These are phyloP conservation scores for Chymomyza costata DNA, from an alignment of 1,140 invertebrate genomes.

Conservation along the genomic window DNA sequence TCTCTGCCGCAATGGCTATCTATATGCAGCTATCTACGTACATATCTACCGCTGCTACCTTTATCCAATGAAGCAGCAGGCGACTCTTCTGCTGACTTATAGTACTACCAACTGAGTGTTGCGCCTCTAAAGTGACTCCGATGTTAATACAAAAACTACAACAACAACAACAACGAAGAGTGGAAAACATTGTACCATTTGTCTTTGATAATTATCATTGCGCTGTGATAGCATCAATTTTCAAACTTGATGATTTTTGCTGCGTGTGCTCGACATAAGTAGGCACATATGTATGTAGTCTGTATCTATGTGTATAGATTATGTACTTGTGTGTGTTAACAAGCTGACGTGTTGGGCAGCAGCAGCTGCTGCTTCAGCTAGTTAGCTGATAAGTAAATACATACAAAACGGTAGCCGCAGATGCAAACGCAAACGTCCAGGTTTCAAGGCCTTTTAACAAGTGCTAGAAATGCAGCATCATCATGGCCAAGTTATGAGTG, in stretches of 20 bases:
- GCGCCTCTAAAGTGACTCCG: slow-evolving; percentile 37
- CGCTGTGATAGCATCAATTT: slow-evolving; percentile 70
- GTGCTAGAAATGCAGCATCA: too few species aligned
- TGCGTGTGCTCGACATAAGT: slow-evolving; percentile 69
- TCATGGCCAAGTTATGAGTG: too few species aligned
- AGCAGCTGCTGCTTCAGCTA: slow-evolving; percentile 39
- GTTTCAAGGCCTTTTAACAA: too few species aligned
- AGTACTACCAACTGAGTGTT: slow-evolving; percentile 37
- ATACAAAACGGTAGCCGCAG: slow-evolving; percentile 56
- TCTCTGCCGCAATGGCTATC: too few species aligned
- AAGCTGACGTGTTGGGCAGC: slow-evolving; percentile 22
- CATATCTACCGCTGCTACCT: slow-evolving; percentile 33
- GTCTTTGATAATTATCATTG: slow-evolving; percentile 71
- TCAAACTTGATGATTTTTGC: slow-evolving; percentile 68
- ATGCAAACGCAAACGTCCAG: too few species aligned
- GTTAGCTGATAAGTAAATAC: slow-evolving; percentile 44
- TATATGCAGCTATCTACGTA: slow-evolving; percentile 29
- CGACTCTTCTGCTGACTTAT: not conserved
- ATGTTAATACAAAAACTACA: too few species aligned
- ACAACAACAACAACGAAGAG: too few species aligned
- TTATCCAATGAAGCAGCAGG: too few species aligned
- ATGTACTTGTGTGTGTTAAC: slow-evolving; percentile 68
- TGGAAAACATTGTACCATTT: slow-evolving; percentile 51
- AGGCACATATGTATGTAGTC: too few species aligned
- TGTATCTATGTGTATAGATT: too few species aligned